Evolutionary conservation across 2,113 vertebrate genomes (phyloP).

Genomic region (Melanerpes aurifrons): DNA sequence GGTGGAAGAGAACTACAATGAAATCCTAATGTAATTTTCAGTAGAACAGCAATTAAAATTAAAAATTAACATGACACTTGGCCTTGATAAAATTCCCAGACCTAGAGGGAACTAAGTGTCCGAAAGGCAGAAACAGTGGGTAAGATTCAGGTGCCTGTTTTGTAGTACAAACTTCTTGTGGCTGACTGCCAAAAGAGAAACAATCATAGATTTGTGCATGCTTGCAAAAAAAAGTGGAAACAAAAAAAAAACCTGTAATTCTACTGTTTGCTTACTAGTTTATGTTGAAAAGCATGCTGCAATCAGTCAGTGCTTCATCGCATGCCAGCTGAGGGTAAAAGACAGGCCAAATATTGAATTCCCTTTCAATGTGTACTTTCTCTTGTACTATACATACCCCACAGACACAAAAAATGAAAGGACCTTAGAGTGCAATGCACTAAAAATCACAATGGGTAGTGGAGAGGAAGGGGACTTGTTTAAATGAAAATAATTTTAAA

Average conservation of each 20-base stretch:
- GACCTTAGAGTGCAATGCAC: background rate
- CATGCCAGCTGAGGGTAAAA: background rate
- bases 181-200: background rate
- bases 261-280: background rate
- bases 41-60: background rate
- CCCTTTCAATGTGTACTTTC: background rate
- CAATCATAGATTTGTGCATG: background rate
- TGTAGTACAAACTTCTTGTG: background rate
- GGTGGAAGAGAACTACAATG: background rate
- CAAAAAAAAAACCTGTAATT: background rate
- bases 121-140: background rate
- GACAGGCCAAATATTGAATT: background rate
- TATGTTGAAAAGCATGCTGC: background rate
- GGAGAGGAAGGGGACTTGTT: fast-evolving
- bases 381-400: background rate
- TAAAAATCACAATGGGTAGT: background rate
- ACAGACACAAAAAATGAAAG: background rate
- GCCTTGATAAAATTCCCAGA: background rate
- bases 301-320: background rate
- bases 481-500: background rate
- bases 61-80: background rate
- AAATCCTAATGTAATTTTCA: background rate
- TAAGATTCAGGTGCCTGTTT: background rate
- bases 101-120: background rate
- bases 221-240: background rate